Evolutionary conservation across 1,140 invertebrate species (phyloP), one percentile per base, ranked within the genome.

Genomic region (Sminthurinus signatus): DNA sequence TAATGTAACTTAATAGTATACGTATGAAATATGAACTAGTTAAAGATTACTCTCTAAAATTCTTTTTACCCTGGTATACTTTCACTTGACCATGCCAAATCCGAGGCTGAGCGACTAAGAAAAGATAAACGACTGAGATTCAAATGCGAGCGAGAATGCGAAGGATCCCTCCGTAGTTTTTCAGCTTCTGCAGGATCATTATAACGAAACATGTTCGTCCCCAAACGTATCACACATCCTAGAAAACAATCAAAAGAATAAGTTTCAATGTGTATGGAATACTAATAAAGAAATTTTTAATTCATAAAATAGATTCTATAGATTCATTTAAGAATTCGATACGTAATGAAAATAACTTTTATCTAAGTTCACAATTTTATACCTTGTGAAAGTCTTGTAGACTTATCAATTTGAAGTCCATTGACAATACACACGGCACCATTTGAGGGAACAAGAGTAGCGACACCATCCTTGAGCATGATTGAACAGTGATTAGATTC

Each of bases 161-260:
- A n/a, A n/a, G n/a, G n/a, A n/a, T 36, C 32, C 77, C 86, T 86
- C 39, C 89, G 82, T 48, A 94, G 77, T 75, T 90, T 88, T 15
- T 89, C 89, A 15, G 90, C 91, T 76, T 94, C 91, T 0, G 82
- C 87, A 27, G 92, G 92, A 80, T 95, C 89, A 78, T 94, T 95
- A 76, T 91, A 94, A 36, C 91, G 85, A 77, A 95, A 95, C 82
- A 94, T 92, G 75, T 92, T 93, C 43, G 88, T 91, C 2, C 92
- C 92, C 21, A 96, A 80, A 28, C 93, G 78, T 31, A 96, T 86
- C 29, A 92, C 88, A 74, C 86, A 88, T 39, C 88, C 85, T 86
- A 73, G 17, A 73, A n/a, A n/a, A n/a, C n/a, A n/a, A 70, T 66
- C 46, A 62, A 55, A 63, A 58, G 39, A 43, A 42, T n/a, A n/a